Base-by-base conservation (phyloP, 2,113 vertebrate species). In the Synodontis membranacea region DNA sequence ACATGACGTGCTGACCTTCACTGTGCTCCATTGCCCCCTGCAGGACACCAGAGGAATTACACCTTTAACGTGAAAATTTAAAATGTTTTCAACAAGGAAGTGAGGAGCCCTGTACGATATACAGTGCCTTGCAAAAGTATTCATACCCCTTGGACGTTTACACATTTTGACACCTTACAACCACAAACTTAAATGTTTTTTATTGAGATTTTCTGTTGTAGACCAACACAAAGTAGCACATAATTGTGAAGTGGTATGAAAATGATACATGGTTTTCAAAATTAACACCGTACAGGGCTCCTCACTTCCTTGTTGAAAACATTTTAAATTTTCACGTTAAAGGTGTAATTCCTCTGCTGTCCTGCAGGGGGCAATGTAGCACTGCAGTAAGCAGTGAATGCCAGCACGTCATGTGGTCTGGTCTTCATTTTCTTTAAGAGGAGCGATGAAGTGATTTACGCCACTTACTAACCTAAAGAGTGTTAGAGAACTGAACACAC, bases 351-450 rank as follows among this genome's bases (percentile, higher is more conserved):
- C 7, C n/a, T 70, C 8, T 0, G 11, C 0, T 34, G 10, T 83
- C 84, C 92, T 91, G 66, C 87, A 89, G 87, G 72, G 50, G 90
- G 82, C 82, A 84, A 85, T 76, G 74, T 25, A 74, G 70, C 25
- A 60, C 87, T 82, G 86, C 79, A 48, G 52, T n/a, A 68, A 42
- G 48, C 34, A 62, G 34, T 83, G 81, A 84, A 31, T 42, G 50
- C 31, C 31, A 80, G 52, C 39, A 3, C 3, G 10, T 28, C 4
- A 28, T 10, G 4, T n/a, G n/a, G 52, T 78, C 14, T 34, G 25
- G 34, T 78, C 31, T 52, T 34, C n/a, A 5, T 39, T 70, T 21
- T 39, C n/a, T 64, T 31, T 15, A 5, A 5, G 4, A 28, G 58
- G 58, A 60, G 62, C 11, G 58, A n/a, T 62, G 28, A 12, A n/a